Evolutionary conservation across 2,888 invertebrate species (phyloP), one percentile per base, ranked within the genome.

Genomic region (Artemia sp.): DNA sequence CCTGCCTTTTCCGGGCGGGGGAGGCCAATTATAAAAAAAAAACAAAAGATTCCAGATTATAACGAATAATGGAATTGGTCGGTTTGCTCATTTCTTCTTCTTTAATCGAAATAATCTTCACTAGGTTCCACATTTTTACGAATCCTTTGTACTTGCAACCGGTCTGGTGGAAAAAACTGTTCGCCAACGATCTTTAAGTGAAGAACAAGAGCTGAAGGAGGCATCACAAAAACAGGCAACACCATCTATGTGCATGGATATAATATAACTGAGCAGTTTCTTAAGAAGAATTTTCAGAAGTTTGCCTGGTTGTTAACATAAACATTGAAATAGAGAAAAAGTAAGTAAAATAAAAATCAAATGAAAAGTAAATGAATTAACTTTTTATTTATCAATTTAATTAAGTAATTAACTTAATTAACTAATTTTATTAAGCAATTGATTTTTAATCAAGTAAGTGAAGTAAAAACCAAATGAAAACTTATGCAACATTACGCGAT

Each of bases 301-400:
- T 85, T 86, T 76, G 90, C 64, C 85, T 83, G 72, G 88, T 90
- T 74, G 83, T 89, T 1, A 88, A 89, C 79, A 86, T 90, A 52
- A 86, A 87, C 0, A 88, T 90, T 87, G 90, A 90, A 80, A 84
- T 85, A 73, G 89, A 90, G 74, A 89, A 89, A 77, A 85, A 88
- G 87, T 88, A 78, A 76, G 80, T 77, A 70, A 24, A 69, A 70
- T 71, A 19, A 69, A 73, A 72, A 67, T 69, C 72, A 53, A 71
- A 69, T 67, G 38, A 38, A 38, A 38, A 38, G 38, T 38, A 38
- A 38, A 38, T 5, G 0, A 6, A 6, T 38, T 38, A 38, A 38
- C 6, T 38, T 38, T 38, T 38, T 38, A 38, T 38, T 19, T 19
- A 19, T 1, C 19, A 19, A 19, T 19, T 19, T 19, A 19, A 19